These are phyloP conservation scores for Synchiropus splendidus DNA, from an alignment of 2,113 vertebrate species.

Conservation along the genomic window DNA sequence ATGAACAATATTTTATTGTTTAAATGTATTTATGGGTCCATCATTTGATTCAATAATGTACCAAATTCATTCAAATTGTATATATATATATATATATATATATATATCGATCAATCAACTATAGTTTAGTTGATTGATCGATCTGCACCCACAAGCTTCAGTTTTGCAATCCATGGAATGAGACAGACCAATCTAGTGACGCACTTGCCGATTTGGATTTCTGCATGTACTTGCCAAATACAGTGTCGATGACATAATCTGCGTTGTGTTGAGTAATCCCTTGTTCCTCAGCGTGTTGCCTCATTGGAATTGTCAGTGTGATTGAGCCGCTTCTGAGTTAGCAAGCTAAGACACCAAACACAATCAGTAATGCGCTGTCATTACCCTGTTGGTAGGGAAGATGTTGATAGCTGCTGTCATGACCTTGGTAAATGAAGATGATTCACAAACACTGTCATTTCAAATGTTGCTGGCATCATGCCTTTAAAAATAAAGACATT, in stretches of 20 bases:
- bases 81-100: no score
- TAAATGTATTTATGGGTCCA: no score
- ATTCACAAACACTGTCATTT: constrained; percentile 30
- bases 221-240: constrained; percentile 28
- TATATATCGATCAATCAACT: no score
- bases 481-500: constrained; percentile 41
- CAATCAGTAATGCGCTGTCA: constrained; percentile 36
- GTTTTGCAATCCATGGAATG: constrained; percentile 30
- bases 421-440: constrained; percentile 41
- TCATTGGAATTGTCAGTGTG: constrained; percentile 34
- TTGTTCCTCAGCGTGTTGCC: constrained; percentile 35
- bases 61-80: no score
- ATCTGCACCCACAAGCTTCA: constrained; percentile 16
- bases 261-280: constrained; percentile 37
- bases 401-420: constrained; percentile 40
- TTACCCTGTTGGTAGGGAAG: constrained; percentile 24
- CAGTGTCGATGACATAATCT: constrained; percentile 33
- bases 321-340: constrained; percentile 3
- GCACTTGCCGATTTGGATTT: constrained; percentile 29
- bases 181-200: constrained; percentile 25
- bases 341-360: constrained; percentile 27
- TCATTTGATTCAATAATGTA: no score
- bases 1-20: no score
- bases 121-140: no score
- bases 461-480: constrained; percentile 7